Conservation (phyloP, 1,140 invertebrate species). For the Orussus abietinus region DNA sequence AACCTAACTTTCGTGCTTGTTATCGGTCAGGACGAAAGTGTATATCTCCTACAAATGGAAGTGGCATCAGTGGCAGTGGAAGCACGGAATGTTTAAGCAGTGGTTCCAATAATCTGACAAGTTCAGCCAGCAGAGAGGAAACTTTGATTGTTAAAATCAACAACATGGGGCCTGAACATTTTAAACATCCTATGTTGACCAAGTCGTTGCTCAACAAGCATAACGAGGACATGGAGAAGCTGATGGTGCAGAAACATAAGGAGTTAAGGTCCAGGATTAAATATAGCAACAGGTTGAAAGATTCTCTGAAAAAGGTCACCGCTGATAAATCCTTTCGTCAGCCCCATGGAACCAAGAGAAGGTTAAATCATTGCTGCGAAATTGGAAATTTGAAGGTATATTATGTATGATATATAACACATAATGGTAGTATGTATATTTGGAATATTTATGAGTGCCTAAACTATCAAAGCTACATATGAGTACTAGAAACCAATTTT, state of each 20-base stretch:
- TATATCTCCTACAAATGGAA: constrained; percentile 50
- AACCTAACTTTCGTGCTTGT: no score
- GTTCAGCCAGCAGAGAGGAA: constrained; percentile 34
- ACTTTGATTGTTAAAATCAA: constrained; percentile 25
- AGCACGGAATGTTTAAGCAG: constrained; percentile 58
- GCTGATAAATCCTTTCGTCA: no score
- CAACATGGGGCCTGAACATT: constrained; percentile 29
- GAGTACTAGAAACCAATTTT: no score
- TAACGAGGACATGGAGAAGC: constrained; percentile 75
- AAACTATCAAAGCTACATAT: no score
- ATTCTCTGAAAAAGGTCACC: constrained; percentile 32
- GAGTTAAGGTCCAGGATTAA: constrained; percentile 58
- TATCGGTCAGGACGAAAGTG: constrained; percentile 44
- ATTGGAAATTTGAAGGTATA: constrained; percentile 33
- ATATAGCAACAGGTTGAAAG: constrained; percentile 46
- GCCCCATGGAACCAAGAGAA: constrained; percentile 35
- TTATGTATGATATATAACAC: no score
- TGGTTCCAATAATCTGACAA: constrained; percentile 50
- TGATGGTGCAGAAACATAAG: constrained; percentile 67
- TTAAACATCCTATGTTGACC: constrained; percentile 59
- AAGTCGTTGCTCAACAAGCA: constrained; percentile 65
- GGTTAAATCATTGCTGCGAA: constrained; percentile 29
- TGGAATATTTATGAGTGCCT: no score
- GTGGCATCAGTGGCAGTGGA: constrained; percentile 55
- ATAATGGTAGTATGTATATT: no score